Base-by-base conservation (phyloP, 2,888 invertebrate genomes). In the Osedax frankpressi region DNA sequence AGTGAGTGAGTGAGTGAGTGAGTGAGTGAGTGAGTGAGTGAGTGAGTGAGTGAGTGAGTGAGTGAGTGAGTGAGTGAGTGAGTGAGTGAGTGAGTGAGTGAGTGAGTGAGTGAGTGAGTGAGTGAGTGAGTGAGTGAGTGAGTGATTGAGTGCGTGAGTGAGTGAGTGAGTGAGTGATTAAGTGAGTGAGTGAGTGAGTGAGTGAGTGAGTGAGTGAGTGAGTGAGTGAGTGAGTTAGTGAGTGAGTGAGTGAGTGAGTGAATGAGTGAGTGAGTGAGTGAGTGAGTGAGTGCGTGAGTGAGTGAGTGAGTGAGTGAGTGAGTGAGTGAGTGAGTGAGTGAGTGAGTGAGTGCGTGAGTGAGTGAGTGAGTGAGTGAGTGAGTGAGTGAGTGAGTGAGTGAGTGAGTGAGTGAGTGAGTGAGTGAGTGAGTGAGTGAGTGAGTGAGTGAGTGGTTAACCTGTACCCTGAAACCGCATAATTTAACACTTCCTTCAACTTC, bases 331-430 rank as follows among this genome's bases (percentile, higher is more conserved):
- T 65, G 65, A n/a, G 65, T 65, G 65, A n/a, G n/a, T n/a, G n/a
- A n/a, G n/a, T n/a, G n/a, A n/a, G n/a, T n/a, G n/a, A n/a, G n/a
- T n/a, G n/a, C n/a, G n/a, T n/a, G n/a, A n/a, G n/a, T n/a, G n/a
- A n/a, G n/a, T n/a, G n/a, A n/a, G n/a, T n/a, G n/a, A n/a, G 65
- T 74, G 74, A 65, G 72, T 74, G 74, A 28, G 70, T 69, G 70
- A 28, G 70, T 69, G 70, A 28, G 70, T 69, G 70, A 28, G 70
- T 69, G 70, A 28, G 70, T 69, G 70, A 28, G 70, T 69, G 70
- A 28, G 70, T 69, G 70, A 28, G 70, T 69, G 70, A 28, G 70
- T 69, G 70, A 28, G 70, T 69, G 70, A 28, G 70, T 69, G 70
- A 28, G 70, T 69, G 70, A 28, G 70, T 65, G 65, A n/a, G 65